phyloP scores from a whole-genome alignment of 2,113 vertebrate genomes.

The Arizona elegans region DNA sequence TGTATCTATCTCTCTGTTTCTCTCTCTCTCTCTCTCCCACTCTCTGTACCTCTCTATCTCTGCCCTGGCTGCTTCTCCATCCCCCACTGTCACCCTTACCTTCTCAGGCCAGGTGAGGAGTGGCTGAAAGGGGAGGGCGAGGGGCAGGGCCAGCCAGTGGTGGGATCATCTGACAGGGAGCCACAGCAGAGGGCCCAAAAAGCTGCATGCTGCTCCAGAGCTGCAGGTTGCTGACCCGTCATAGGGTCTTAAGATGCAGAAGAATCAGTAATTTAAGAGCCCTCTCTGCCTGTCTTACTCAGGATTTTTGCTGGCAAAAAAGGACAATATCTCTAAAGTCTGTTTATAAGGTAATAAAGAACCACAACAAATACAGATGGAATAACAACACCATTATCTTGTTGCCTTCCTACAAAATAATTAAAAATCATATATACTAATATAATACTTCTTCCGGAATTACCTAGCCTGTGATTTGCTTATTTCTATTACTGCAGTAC shows the following conservation, averaged over 20 bases:
- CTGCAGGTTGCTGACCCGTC: too few species aligned
- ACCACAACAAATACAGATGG: neutral
- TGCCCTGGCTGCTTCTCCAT: too few species aligned
- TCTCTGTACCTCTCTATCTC: too few species aligned
- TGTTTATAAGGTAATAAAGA: neutral
- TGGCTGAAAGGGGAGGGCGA: too few species aligned
- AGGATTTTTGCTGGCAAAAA: neutral
- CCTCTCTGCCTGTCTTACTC: neutral
- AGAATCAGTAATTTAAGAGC: neutral
- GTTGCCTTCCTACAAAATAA: neutral
- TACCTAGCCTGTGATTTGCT: neutral
- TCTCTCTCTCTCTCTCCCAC: too few species aligned
- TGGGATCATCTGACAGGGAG: too few species aligned
- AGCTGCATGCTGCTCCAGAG: too few species aligned
- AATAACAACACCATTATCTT: neutral
- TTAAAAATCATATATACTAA: neutral
- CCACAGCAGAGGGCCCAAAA: too few species aligned
- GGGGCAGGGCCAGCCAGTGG: too few species aligned
- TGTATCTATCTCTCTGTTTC: too few species aligned
- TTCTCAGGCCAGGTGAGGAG: too few species aligned
- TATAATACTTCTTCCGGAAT: neutral
- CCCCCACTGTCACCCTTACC: too few species aligned
- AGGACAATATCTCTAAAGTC: neutral
- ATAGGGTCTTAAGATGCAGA: neutral
- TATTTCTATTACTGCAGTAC: neutral